Conservation (phyloP, 2,113 vertebrate genomes). For the Peromyscus californicus region DNA sequence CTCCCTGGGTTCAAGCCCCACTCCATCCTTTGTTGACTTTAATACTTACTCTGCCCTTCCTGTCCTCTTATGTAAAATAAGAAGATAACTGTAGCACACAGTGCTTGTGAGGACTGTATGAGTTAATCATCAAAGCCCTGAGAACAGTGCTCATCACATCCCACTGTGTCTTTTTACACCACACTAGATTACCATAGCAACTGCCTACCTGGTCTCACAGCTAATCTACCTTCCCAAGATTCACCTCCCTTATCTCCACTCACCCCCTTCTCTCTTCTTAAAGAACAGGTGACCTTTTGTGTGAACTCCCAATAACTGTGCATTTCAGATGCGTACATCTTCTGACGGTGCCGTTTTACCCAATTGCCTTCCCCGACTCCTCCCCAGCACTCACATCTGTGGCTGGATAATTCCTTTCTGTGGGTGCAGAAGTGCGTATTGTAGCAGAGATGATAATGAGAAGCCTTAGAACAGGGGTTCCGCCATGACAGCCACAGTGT, state of each 20-base stretch:
- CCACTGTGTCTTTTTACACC: not conserved
- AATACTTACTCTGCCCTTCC: not conserved
- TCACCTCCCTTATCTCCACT: not conserved
- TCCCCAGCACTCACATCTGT: not conserved
- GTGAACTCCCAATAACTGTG: not conserved
- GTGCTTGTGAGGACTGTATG: not conserved
- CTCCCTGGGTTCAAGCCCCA: not conserved
- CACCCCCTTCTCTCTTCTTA: not conserved
- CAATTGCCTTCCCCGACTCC: not conserved
- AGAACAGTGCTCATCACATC: not conserved
- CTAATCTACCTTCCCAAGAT: not conserved
- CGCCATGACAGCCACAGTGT: not conserved
- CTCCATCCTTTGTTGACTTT: not conserved
- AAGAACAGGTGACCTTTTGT: not conserved
- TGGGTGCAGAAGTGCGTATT: not conserved
- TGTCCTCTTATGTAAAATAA: conserved; percentile 7
- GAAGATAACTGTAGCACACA: not conserved
- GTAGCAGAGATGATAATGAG: not conserved
- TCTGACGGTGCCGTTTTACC: not conserved
- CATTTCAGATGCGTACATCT: not conserved
- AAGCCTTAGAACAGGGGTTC: not conserved
- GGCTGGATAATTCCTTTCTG: not conserved
- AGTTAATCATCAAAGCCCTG: not conserved
- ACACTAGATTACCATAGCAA: not conserved
- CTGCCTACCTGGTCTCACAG: not conserved